phyloP scores from a whole-genome alignment of 2,888 invertebrate species.

The Lucinisca nassula region DNA sequence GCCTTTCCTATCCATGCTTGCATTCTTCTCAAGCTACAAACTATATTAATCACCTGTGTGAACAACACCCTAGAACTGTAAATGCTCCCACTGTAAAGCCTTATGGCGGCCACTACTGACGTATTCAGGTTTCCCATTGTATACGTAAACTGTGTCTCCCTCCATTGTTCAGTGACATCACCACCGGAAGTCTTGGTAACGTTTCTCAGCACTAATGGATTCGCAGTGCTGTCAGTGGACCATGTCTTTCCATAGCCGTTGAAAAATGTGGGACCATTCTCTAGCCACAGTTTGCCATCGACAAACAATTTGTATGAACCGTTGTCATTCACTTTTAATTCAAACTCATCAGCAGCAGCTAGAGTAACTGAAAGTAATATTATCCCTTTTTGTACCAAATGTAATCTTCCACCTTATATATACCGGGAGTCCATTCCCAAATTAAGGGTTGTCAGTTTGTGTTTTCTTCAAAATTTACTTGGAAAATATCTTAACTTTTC shows the following conservation, averaged over 20 bases:
- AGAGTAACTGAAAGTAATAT: too few relatives aligned
- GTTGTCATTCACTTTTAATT: not conserved
- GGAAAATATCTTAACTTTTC: too few relatives aligned
- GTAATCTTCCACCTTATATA: too few relatives aligned
- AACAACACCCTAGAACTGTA: conserved; percentile 20
- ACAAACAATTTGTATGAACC: conserved; percentile 50
- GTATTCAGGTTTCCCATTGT: conserved; percentile 4
- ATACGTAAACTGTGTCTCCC: conserved; percentile 37
- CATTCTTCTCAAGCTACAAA: too few relatives aligned
- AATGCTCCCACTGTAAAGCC: not conserved
- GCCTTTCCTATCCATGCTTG: too few relatives aligned
- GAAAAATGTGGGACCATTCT: conserved; percentile 64
- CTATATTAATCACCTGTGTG: conserved; percentile 32
- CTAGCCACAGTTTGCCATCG: conserved; percentile 55
- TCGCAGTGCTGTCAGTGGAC: not conserved
- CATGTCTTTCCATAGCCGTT: conserved; percentile 59
- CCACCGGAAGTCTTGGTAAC: not conserved
- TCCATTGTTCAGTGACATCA: conserved; percentile 18
- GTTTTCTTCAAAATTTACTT: too few relatives aligned
- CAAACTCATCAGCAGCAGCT: not conserved
- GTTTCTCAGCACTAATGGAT: not conserved
- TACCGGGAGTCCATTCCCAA: too few relatives aligned
- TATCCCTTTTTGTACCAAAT: too few relatives aligned
- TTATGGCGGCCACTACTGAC: conserved; percentile 6
- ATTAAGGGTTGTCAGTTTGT: too few relatives aligned